Conservation (phyloP, 1,140 invertebrate species). For the Drosophila elegans region DNA sequence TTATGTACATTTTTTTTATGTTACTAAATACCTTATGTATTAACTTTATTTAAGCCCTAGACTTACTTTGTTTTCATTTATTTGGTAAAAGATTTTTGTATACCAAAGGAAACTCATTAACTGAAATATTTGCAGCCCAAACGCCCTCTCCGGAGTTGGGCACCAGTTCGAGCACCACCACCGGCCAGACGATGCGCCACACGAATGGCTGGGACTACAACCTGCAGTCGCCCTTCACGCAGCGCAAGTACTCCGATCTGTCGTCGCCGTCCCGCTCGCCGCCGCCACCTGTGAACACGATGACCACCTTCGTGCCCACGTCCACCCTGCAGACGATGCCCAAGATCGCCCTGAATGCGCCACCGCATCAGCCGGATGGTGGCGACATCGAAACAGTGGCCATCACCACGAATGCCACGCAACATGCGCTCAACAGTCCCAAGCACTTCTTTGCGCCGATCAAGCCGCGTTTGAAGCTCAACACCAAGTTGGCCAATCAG, state of each 20-base stretch:
- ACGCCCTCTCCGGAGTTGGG: conserved; percentile 69
- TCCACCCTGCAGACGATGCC: conserved; percentile 62
- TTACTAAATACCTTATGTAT: too few relatives aligned
- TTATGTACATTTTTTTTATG: too few relatives aligned
- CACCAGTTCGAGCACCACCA: conserved; percentile 70
- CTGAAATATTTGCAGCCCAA: conserved; percentile 29
- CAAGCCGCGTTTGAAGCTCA: conserved; percentile 79
- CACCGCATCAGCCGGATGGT: conserved; percentile 14
- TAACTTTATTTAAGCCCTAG: too few relatives aligned
- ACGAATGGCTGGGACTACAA: conserved; percentile 84
- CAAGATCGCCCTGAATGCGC: conserved; percentile 62
- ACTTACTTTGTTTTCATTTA: too few relatives aligned
- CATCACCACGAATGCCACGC: conserved; percentile 74
- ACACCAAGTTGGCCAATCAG: conserved; percentile 76
- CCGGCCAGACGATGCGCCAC: conserved; percentile 71
- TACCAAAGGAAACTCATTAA: not conserved
- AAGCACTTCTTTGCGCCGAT: conserved; percentile 84
- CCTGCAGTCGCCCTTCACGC: conserved; percentile 76
- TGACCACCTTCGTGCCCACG: conserved; percentile 66
- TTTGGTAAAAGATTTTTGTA: too few relatives aligned
- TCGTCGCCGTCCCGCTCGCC: conserved; percentile 57
- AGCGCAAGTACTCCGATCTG: conserved; percentile 69
- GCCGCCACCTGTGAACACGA: conserved; percentile 39
- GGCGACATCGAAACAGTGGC: conserved; percentile 71
- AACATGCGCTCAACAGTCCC: conserved; percentile 71